These are phyloP conservation scores for Azemiops feae DNA, from an alignment of 2,113 vertebrate species.

Conservation along the genomic window DNA sequence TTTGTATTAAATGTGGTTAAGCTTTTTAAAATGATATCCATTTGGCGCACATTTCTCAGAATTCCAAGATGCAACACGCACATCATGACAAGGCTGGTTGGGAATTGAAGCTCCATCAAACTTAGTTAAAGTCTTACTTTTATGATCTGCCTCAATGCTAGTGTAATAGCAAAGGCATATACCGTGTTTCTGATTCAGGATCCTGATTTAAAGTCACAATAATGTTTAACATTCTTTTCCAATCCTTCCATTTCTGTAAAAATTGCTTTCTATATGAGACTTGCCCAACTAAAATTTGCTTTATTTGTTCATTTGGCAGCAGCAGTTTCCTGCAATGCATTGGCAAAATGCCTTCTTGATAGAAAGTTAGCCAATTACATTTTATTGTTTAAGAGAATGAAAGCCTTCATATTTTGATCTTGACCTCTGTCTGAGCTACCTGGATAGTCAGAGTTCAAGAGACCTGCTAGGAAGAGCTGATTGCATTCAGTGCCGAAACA, in stretches of 20 bases:
- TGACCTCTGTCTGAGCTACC: conserved; percentile 9
- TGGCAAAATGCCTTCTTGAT: conserved; percentile 47
- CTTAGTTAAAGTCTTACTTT: background rate
- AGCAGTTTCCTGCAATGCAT: conserved; percentile 45
- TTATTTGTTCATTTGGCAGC: conserved; percentile 54
- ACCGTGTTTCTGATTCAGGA: background rate
- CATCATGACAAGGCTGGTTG: background rate
- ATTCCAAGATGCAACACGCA: background rate
- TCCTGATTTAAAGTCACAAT: background rate
- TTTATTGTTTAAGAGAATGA: conserved; percentile 40
- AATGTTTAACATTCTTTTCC: conserved; percentile 20
- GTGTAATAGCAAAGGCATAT: background rate
- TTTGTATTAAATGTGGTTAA: background rate
- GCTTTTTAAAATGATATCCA: background rate
- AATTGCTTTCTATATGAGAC: conserved; percentile 23
- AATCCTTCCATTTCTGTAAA: conserved; percentile 25
- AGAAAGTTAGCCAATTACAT: conserved; percentile 59
- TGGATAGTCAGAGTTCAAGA: conserved; percentile 25
- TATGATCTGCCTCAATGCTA: background rate
- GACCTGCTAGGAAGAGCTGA: conserved; percentile 9
- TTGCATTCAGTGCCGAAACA: background rate
- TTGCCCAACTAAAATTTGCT: conserved; percentile 35
- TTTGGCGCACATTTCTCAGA: background rate
- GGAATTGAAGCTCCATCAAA: background rate
- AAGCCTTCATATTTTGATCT: conserved; percentile 18